A percentile compares a stretch with the other conserved stretches of the same genome.
These are phyloP conservation scores for Castor canadensis DNA, from an alignment of 2,113 vertebrate species.

Conservation along the genomic window DNA sequence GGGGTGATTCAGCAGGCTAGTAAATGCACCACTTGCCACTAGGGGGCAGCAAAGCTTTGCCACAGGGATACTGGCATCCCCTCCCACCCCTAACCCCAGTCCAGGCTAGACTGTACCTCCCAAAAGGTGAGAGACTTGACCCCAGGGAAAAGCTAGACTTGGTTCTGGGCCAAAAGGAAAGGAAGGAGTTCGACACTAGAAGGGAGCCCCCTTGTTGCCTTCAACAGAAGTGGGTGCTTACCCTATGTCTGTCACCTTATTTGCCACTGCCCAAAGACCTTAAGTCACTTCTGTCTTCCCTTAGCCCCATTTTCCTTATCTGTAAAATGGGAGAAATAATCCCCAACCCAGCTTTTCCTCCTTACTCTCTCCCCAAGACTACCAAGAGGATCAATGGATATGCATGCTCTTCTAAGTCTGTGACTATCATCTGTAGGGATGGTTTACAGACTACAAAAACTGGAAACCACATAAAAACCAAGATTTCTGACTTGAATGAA, in stretches of 20 bases:
- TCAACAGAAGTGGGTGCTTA: not conserved
- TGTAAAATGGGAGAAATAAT: not conserved
- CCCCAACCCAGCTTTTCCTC: not conserved
- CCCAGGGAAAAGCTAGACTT: not conserved
- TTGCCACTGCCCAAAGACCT: not conserved
- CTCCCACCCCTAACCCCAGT: too few species aligned
- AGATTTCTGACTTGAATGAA: not conserved
- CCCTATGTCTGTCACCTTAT: not conserved
- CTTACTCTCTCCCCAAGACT: not conserved
- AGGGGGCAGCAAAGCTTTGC: slow-evolving; percentile 43
- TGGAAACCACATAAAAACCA: not conserved
- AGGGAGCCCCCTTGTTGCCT: not conserved
- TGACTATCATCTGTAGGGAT: not conserved
- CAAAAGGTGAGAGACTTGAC: not conserved
- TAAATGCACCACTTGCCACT: not conserved
- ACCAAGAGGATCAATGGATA: not conserved
- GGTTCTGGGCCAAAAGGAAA: not conserved
- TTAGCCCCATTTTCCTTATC: not conserved
- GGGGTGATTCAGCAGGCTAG: not conserved
- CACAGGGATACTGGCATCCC: rapidly evolving
- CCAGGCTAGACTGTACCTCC: rapidly evolving
- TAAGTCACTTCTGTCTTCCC: not conserved
- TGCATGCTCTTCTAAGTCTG: not conserved
- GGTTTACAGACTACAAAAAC: not conserved
- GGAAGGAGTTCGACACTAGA: not conserved